Evolutionary conservation across 2,888 invertebrate genomes (phyloP).

Genomic region (Andrena fulva): DNA sequence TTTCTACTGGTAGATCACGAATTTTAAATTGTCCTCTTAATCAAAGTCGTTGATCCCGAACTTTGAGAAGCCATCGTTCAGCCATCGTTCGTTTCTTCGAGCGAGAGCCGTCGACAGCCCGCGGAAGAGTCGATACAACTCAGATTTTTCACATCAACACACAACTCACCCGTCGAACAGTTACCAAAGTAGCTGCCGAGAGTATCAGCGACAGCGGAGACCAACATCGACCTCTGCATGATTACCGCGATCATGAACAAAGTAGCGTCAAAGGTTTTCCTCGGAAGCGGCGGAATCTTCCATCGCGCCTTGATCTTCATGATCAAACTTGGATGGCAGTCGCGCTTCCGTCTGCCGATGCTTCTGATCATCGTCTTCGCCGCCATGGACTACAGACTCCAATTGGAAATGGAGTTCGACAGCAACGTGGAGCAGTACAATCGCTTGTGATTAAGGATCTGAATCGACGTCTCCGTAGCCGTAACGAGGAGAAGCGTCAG

Average conservation of each 20-base stretch:
- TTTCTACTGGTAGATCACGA: neutral
- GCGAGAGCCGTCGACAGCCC: no score
- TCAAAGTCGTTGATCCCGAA: no score
- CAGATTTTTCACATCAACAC: no score
- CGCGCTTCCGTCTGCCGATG: slow-evolving; percentile 89
- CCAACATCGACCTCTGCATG: neutral
- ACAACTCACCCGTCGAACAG: neutral
- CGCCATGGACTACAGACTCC: slow-evolving; percentile 89
- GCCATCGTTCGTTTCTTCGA: no score
- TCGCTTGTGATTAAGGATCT: slow-evolving; percentile 44
- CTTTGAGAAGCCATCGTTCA: no score
- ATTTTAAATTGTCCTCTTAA: no score
- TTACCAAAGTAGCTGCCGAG: neutral
- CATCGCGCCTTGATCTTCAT: slow-evolving; percentile 88
- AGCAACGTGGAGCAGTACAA: slow-evolving; percentile 60
- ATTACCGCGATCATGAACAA: slow-evolving; percentile 32
- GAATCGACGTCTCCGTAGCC: neutral
- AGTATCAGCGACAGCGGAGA: neutral
- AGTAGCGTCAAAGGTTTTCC: slow-evolving; percentile 75
- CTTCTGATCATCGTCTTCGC: slow-evolving; percentile 88
- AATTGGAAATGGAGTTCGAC: slow-evolving; percentile 86
- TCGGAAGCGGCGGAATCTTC: slow-evolving; percentile 83
- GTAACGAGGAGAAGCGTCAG: neutral
- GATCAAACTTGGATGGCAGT: slow-evolving; percentile 90
- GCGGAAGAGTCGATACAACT: no score